phyloP scores from a whole-genome alignment of 2,888 invertebrate species.

The Melieria picta region DNA sequence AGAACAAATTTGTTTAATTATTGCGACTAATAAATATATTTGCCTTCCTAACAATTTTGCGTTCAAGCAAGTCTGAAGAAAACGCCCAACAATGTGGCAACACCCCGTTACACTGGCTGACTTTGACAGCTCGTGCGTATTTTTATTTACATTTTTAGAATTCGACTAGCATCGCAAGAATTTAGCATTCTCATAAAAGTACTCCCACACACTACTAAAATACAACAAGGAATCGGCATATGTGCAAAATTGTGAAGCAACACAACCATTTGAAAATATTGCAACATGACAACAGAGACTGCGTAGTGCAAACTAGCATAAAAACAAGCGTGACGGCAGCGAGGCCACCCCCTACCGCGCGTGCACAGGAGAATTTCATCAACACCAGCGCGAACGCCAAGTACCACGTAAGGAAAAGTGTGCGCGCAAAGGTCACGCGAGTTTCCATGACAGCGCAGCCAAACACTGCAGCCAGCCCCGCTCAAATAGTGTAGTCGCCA shows the following conservation, averaged over 20 bases:
- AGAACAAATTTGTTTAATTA: too few relatives aligned
- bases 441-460: slow-evolving; percentile 25
- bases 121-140: slow-evolving; percentile 10
- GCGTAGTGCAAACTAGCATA: too few relatives aligned
- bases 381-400: background rate
- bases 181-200: too few relatives aligned
- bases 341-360: background rate
- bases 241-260: background rate
- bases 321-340: too few relatives aligned
- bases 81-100: background rate
- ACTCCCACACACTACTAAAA: too few relatives aligned
- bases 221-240: background rate
- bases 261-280: too few relatives aligned
- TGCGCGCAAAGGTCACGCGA: background rate
- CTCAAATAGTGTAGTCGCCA: slow-evolving; percentile 7
- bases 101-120: background rate
- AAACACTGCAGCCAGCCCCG: slow-evolving; percentile 4
- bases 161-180: background rate
- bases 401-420: background rate
- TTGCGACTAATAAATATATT: too few relatives aligned
- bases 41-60: too few relatives aligned
- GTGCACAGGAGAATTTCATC: background rate
- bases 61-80: too few relatives aligned
- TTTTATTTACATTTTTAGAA: slow-evolving; percentile 16
- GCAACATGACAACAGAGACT: too few relatives aligned